These are phyloP conservation scores for Petrolisthes manimaculis DNA, from an alignment of 2,888 invertebrate species.

Conservation along the genomic window DNA sequence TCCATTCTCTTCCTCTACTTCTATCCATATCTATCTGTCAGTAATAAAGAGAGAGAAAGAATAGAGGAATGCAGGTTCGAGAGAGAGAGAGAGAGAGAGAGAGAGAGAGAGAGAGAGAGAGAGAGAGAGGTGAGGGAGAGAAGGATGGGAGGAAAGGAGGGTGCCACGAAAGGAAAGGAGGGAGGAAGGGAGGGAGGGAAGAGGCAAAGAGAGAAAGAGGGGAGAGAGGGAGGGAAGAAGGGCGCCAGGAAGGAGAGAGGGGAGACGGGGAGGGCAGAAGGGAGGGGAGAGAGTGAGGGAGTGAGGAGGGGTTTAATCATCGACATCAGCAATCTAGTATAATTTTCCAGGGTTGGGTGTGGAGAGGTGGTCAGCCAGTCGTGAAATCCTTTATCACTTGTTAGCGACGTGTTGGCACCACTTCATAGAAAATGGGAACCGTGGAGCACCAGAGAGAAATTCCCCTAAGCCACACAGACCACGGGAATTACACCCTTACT, in stretches of 20 bases:
- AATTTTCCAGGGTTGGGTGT: conserved; percentile 60
- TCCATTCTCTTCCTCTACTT: not conserved
- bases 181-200: not conserved
- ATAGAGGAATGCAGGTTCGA: not conserved
- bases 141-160: not conserved
- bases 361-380: conserved; percentile 48
- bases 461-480: not conserved
- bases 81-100: not conserved
- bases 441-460: not conserved
- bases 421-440: conserved; percentile 62
- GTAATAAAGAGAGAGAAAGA: not conserved
- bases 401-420: conserved; percentile 62
- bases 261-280: not conserved
- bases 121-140: not conserved
- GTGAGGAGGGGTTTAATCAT: conserved; percentile 52
- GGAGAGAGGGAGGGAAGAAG: not conserved
- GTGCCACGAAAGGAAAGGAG: not conserved
- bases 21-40: conserved; percentile 23
- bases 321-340: conserved; percentile 63
- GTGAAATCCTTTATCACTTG: conserved; percentile 64
- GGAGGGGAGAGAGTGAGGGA: not conserved
- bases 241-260: not conserved
- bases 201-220: not conserved
- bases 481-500: conserved; percentile 30
- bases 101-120: not conserved